Base-by-base conservation (phyloP, 2,888 invertebrate genomes). In the Hylaea fasciaria region DNA sequence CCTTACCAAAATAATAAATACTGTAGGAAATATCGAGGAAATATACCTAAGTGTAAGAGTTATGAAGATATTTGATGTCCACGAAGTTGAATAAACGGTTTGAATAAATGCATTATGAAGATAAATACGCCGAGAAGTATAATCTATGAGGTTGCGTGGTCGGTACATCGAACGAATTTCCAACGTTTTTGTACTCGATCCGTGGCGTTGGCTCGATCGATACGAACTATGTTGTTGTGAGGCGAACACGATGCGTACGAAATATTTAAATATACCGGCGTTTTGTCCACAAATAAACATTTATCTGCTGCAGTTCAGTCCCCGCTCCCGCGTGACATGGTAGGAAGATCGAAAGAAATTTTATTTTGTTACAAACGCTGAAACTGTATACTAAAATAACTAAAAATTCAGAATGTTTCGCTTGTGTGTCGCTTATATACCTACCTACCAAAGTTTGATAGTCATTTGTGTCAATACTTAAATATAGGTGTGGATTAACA, bases 221-320 rank as follows among this genome's bases (percentile, higher is more conserved):
- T 85, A 85, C 73, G 73, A 78, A 82, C 85, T 82, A 83, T 83
- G 83, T 86, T 80, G n/a, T n/a, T n/a, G n/a, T n/a, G 69, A 76
- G 74, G 77, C 77, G 76, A 78, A 68, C 55, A 43, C 47, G 49
- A 47, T 46, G 13, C 39, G 13, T 46, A 58, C 16, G 75, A 76
- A 76, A 77, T 68, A 76, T 73, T 76, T 78, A 72, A 73, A 76
- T 75, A 80, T 75, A 76, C 40, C 41, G 43, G 37, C 45, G 40
- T 47, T 60, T 73, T 63, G 64, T 69, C 65, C 64, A 62, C 62
- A 49, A 63, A 69, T 69, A 68, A 62, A 70, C 59, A 57, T 50
- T 65, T 60, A 57, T 44, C 62, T 48, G 51, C 62, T 32, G 60
- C 55, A 68, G 66, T 67, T 59, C 46, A 32, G 40, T 57, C 49